Conservation (phyloP, 2,113 vertebrate species). For the Plestiodon gilberti region DNA sequence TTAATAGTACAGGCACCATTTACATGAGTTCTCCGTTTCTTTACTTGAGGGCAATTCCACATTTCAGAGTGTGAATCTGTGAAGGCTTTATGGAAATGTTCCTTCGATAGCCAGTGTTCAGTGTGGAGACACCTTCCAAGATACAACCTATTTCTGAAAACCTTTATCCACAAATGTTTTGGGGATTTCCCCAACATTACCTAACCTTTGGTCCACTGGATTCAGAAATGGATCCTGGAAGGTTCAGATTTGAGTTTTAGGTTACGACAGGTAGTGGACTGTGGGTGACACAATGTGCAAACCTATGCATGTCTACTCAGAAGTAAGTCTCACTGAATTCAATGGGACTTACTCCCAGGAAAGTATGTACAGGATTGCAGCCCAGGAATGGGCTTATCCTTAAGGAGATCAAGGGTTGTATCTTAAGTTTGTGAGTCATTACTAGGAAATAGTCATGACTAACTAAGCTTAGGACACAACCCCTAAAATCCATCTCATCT, state of each 20-base stretch:
- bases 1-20: background rate
- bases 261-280: background rate
- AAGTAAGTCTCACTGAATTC: no score
- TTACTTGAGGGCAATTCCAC: slow-evolving; percentile 31
- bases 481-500: background rate
- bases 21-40: background rate
- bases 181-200: background rate
- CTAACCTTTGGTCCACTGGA: background rate
- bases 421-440: no score
- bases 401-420: background rate
- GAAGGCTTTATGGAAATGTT: background rate
- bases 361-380: no score
- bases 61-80: slow-evolving; percentile 24
- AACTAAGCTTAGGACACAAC: background rate
- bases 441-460: background rate
- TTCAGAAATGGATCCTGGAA: background rate
- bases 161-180: background rate
- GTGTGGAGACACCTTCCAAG: background rate
- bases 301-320: no score
- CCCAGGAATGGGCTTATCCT: no score
- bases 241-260: background rate
- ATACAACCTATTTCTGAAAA: accelerated
- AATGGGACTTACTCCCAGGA: no score
- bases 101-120: background rate
- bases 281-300: background rate